These are phyloP conservation scores for Pagetopsis macropterus DNA, from an alignment of 2,797 vertebrate genomes.

Conservation along the genomic window DNA sequence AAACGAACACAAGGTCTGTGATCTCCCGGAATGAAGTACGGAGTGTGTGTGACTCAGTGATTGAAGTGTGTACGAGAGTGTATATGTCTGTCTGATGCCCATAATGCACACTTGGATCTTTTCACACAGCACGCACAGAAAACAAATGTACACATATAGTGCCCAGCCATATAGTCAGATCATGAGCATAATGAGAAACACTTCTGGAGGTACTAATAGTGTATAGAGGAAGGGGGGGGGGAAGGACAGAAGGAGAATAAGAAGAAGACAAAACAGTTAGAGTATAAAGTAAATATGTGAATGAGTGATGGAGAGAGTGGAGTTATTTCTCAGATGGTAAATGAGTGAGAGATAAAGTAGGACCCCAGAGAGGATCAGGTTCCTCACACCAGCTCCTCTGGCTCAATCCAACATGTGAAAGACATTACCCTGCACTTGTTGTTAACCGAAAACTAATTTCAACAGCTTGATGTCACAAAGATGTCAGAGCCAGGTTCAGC, in stretches of 20 bases:
- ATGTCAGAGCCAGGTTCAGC: neutral
- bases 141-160: conserved; percentile 43
- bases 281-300: conserved; percentile 32
- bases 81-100: conserved; percentile 27
- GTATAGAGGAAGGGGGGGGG: neutral
- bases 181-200: conserved; percentile 74
- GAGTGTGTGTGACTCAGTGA: conserved; percentile 52
- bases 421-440: conserved; percentile 55
- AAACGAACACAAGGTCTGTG: conserved; percentile 64
- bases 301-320: conserved; percentile 23
- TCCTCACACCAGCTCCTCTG: conserved; percentile 52
- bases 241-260: conserved; percentile 25
- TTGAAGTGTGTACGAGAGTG: conserved; percentile 48
- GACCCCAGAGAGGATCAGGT: conserved; percentile 43
- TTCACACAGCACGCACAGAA: conserved; percentile 23
- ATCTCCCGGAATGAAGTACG: conserved; percentile 58
- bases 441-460: conserved; percentile 33
- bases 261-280: conserved; percentile 28
- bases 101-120: conserved; percentile 54
- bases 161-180: conserved; percentile 67
- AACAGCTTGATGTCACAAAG: conserved; percentile 27
- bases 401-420: conserved; percentile 45
- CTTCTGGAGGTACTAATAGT: conserved; percentile 54
- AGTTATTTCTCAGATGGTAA: conserved; percentile 34
- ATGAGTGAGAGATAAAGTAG: conserved; percentile 49